Percentiles rank a stretch among this genome's conserved stretches.
phyloP scores from a whole-genome alignment of 2,888 invertebrate genomes.

The Cheilosia impressa region DNA sequence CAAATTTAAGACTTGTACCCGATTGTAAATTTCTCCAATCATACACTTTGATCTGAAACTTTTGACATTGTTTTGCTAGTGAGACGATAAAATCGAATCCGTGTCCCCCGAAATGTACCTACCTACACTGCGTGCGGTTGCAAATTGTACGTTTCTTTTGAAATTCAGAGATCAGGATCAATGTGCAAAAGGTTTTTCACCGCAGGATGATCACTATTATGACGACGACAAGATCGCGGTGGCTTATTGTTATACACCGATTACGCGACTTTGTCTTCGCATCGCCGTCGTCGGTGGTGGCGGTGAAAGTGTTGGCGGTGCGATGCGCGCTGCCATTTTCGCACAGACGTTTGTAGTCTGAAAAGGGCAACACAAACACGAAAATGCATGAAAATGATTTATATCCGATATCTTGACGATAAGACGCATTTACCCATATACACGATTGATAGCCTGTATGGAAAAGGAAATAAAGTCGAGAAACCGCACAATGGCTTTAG shows the following conservation, averaged over 20 bases:
- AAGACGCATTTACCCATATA: slow-evolving; percentile 43
- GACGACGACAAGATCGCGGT: slow-evolving; percentile 33
- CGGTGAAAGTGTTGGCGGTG: slow-evolving; percentile 55
- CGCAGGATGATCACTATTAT: slow-evolving; percentile 29
- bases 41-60: slow-evolving; percentile 38
- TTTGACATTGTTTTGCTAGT: slow-evolving; percentile 54
- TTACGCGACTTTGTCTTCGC: slow-evolving; percentile 17
- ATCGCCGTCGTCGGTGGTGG: background rate
- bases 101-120: background rate
- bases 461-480: slow-evolving; percentile 53
- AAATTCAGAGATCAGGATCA: slow-evolving; percentile 36
- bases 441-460: slow-evolving; percentile 19
- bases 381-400: slow-evolving; percentile 49
- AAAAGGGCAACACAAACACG: slow-evolving; percentile 56
- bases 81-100: slow-evolving; percentile 40
- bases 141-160: slow-evolving; percentile 10
- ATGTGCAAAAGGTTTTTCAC: slow-evolving; percentile 25
- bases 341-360: slow-evolving; percentile 13
- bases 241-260: slow-evolving; percentile 51
- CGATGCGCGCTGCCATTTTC: slow-evolving; percentile 40
- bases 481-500: slow-evolving; percentile 60
- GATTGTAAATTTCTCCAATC: slow-evolving; percentile 38
- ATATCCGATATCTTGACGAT: slow-evolving; percentile 56
- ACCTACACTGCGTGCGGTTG: slow-evolving; percentile 25
- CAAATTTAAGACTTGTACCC: slow-evolving; percentile 16